These are phyloP conservation scores for Ridgeia piscesae DNA, from an alignment of 1,140 invertebrate species.

Conservation along the genomic window DNA sequence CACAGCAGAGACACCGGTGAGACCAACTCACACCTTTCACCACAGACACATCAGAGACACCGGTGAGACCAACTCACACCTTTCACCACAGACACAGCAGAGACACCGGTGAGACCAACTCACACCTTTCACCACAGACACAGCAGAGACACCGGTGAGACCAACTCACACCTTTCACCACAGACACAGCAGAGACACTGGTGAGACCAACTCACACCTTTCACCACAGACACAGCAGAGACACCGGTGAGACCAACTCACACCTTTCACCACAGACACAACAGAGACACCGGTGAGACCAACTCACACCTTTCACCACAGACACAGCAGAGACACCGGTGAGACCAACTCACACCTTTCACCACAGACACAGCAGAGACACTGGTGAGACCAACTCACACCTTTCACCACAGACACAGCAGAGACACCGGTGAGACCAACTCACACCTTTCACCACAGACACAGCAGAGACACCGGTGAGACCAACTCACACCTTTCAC, in stretches of 20 bases:
- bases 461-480: constrained; percentile 7
- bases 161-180: not conserved
- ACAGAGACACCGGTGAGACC: constrained; percentile 7
- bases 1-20: constrained; percentile 7
- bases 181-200: constrained; percentile 28
- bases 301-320: constrained; percentile 20
- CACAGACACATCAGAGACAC: constrained; percentile 30
- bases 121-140: constrained; percentile 25
- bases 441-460: constrained; percentile 25
- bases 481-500: not conserved
- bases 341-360: not conserved
- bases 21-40: not conserved
- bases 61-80: not conserved
- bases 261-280: constrained; percentile 27
- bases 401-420: constrained; percentile 28
- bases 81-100: constrained; percentile 29
- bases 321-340: constrained; percentile 20
- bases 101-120: not conserved
- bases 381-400: not conserved
- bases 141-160: constrained; percentile 11
- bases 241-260: not conserved
- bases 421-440: constrained; percentile 8
- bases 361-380: constrained; percentile 29
- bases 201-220: not conserved
- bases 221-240: constrained; percentile 29